Base-by-base conservation (phyloP, 2,797 vertebrate species). In the Enteromius thamalakanensis region DNA sequence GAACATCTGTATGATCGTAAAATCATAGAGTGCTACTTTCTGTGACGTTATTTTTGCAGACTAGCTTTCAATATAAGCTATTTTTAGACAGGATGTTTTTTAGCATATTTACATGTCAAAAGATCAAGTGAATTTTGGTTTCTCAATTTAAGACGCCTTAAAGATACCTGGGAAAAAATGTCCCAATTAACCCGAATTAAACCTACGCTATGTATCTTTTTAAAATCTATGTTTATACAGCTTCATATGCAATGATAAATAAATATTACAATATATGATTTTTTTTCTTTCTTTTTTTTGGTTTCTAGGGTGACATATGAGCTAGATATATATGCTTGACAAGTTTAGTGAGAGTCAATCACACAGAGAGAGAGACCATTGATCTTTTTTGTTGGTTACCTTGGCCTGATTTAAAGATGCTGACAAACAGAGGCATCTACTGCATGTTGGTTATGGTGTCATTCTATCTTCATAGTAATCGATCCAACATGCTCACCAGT, bases 381-480 rank as follows among this genome's bases (percentile, higher is more conserved):
- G 76, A 78, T 78, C 42, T 72, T 75, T 34, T 64, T 42, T 62
- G 14, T 75, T 62, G 26, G 32, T 53, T 47, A 45, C 67, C 53
- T 49, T 60, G 67, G 34, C 17, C 71, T 75, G 80, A 76, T 76
- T 55, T 76, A 70, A 68, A 45, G 75, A 53, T 60, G 49, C 72
- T 83, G 81, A 68, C 23, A 68, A 69, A 78, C 72, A 69, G 64
- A 58, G 51, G 49, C 34, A 58, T 76, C 65, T 49, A 29, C 47
- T 40, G 40, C 37, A 60, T 62, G 32, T 60, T 58, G 79, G 37
- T 70, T 21, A 47, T 29, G 68, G 70, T 82, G 80, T 82, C 45
- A 82, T 74, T 49, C 45, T 51, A 37, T 82, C 93, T 85, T 92
- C 89, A 92, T 89, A 71, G 62, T 62, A 71, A 81, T 29, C 23